Evolutionary conservation across 2,888 invertebrate species (phyloP), one percentile per base, ranked within the genome.

Genomic region (Epinotia bilunana): DNA sequence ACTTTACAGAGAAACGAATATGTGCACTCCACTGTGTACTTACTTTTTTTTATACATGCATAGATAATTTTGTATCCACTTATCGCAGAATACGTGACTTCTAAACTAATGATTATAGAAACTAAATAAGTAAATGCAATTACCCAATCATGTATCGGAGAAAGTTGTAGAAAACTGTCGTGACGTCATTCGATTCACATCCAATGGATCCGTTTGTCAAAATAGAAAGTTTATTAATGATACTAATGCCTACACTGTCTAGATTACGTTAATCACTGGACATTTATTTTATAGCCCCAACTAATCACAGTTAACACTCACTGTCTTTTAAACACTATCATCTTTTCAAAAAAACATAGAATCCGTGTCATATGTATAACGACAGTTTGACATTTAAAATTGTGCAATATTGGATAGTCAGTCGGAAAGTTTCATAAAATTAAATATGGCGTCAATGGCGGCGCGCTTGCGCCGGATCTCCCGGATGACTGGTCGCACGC

Each of bases 401-500:
- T 49, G 46, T 57, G 20, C 43, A 61, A 39, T 28, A 53, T 49
- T 58, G 58, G 53, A 73, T 67, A 61, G 53, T 18, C 61, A 74
- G 73, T 73, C 67, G 69, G 79, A 80, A 77, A 79, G 74, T 80
- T 80, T 76, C 20, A 69, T 74, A 79, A 76, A 76, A 74, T 74
- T 83, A 85, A 88, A 79, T n/a, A 87, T 87, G 84, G 87, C 86
- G 82, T 78, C 79, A 72, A 69, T 39, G 77, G 78, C 82, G 78
- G 82, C 88, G 85, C 84, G 79, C 80, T 83, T 87, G 87, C 87
- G 85, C 88, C 88, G 88, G 87, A 88, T 85, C 88, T 88, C 83
- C 84, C 87, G 87, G 86, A 88, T 87, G 88, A 92, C 91, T 91
- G 90, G 85, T 86, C 87, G 79, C 85, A 83, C 85, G 86, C 89